Base-by-base conservation (phyloP, 53 echinoderm and acorn worm genomes). In the Luidia sarsii region DNA sequence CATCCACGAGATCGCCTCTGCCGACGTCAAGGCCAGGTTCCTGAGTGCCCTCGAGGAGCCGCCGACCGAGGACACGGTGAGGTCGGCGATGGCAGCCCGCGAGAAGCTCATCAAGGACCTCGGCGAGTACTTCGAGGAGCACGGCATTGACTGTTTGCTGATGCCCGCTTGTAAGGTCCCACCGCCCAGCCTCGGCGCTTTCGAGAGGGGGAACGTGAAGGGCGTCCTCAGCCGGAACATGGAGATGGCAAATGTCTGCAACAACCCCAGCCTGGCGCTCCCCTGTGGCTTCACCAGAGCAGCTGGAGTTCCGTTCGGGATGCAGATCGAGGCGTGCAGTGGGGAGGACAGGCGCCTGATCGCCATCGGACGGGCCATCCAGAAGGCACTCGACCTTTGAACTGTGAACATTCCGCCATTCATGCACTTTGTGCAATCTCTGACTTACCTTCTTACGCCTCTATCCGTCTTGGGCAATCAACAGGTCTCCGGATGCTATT, bases 231-330 rank as follows among this genome's bases (percentile, higher is more conserved):
- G 4, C 2, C 2, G 33, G 23, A 77, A 77, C 22, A 19, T 46
- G 13, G 61, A 75, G 22, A 46, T 43, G 7, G 75, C 28, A 3
- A 75, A 33, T 15, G 32, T 60, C 35, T 77, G 77, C 61, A 77
- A 77, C 61, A 77, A 77, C 77, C 77, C 77, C 14, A 55, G 56
- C n/a, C 77, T 77, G 39, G 61, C 61, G 18, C 59, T 77, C 32
- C 77, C 77, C 0, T 55, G 77, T 15, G 77, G 77, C 31, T 32
- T 45, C 39, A 29, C 48, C 32, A 43, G 21, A 4, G 23, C 1
- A 8, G 30, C 60, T 43, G 77, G 62, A 9, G 77, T 77, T 0
- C 77, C 77, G 30, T 77, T 77, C 31, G 77, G 77, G 9, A 77
- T 77, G 77, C 77, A 77, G 29, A 77, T 77, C 33, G 77, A 77